phyloP scores from a whole-genome alignment of 2,113 vertebrate genomes.

The Mesitornis unicolor region DNA sequence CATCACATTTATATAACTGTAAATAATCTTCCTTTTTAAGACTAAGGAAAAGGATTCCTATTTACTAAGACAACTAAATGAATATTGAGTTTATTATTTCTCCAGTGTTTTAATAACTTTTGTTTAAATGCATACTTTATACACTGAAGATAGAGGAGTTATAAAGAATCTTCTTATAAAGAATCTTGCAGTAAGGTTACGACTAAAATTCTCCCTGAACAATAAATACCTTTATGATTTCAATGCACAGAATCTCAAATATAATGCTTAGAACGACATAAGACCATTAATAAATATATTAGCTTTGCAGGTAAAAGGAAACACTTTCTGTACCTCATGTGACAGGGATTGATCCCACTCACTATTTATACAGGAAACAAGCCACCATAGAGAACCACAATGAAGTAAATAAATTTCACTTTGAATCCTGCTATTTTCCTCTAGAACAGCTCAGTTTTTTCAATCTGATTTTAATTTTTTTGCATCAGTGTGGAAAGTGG shows the following conservation, averaged over 20 bases:
- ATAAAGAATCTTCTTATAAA: neutral
- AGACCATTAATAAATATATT: neutral
- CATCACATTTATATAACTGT: neutral
- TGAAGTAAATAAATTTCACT: neutral
- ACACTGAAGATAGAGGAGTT: neutral
- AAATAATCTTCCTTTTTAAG: neutral
- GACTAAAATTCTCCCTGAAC: neutral
- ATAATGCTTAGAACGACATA: neutral
- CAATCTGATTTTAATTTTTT: neutral
- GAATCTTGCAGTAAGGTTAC: neutral
- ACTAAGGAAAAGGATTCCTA: neutral
- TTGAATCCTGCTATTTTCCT: neutral
- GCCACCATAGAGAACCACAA: neutral
- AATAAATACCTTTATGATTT: neutral
- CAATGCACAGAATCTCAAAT: neutral
- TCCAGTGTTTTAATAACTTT: neutral
- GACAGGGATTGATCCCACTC: neutral
- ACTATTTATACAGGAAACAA: neutral
- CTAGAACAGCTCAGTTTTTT: neutral
- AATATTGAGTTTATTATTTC: neutral
- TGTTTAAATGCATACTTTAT: neutral
- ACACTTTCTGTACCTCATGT: neutral
- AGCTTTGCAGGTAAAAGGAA: neutral
- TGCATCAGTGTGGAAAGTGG: neutral
- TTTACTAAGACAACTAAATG: neutral